Evolutionary conservation across 2,797 vertebrate species (phyloP).

Genomic region (Octomys mimax): DNA sequence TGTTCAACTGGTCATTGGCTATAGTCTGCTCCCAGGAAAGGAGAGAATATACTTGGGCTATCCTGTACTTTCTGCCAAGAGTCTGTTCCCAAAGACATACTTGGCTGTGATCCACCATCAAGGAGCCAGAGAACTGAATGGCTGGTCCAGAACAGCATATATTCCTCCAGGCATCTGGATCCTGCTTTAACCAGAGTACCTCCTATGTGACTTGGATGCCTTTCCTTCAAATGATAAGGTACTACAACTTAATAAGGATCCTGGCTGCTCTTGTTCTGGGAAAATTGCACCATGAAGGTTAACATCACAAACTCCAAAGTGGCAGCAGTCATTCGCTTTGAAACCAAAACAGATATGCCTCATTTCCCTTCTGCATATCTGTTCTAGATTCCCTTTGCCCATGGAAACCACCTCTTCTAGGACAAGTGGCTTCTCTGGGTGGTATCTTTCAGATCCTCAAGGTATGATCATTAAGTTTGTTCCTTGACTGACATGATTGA

Average conservation of each 20-base stretch:
- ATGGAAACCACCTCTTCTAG: neutral
- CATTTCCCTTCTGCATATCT: neutral
- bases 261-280: neutral
- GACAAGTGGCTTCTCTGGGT: neutral
- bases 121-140: neutral
- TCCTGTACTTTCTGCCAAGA: neutral
- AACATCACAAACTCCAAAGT: no score
- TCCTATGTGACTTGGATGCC: neutral
- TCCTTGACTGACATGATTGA: neutral
- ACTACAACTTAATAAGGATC: neutral
- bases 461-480: neutral
- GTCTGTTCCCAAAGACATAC: neutral
- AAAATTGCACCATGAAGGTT: neutral
- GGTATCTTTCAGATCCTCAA: neutral
- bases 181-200: no score
- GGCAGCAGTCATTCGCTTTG: neutral
- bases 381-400: neutral
- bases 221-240: neutral
- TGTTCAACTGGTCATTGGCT: neutral
- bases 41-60: neutral
- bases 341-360: no score
- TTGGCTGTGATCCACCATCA: neutral
- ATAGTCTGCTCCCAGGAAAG: neutral
- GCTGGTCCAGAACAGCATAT: neutral
- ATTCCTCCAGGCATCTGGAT: neutral